phyloP scores from a whole-genome alignment of 2,113 vertebrate genomes.

The Vanacampus margaritifer region DNA sequence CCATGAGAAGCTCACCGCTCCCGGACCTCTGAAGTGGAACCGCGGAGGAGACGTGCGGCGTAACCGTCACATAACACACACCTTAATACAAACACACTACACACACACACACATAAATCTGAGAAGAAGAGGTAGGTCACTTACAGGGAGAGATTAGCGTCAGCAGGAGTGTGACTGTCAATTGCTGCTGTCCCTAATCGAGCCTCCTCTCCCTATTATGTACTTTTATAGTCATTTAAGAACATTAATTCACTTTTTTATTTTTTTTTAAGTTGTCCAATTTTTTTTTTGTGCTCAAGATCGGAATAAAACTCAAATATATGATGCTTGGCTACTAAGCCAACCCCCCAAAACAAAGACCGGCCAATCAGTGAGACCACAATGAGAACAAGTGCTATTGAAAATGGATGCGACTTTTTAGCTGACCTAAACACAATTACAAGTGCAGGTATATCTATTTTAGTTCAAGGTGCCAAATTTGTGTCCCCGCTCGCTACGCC shows the following conservation, averaged over 20 bases:
- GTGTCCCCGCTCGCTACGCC: slow-evolving; percentile 65
- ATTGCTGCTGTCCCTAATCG: slow-evolving; percentile 43
- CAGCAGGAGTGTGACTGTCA: slow-evolving; percentile 56
- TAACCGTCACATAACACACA: slow-evolving; percentile 40
- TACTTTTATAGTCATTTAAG: slow-evolving; percentile 15
- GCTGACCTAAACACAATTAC: slow-evolving; percentile 1
- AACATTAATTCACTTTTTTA: not conserved
- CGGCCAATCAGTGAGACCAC: not conserved
- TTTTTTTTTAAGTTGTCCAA: not conserved
- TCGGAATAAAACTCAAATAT: not conserved
- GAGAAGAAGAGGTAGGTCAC: slow-evolving; percentile 60
- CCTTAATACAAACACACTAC: slow-evolving; percentile 30
- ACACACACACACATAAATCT: slow-evolving; percentile 39
- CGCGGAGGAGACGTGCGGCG: slow-evolving; percentile 53
- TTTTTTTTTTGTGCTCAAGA: not conserved
- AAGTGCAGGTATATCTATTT: not conserved
- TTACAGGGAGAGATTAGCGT: slow-evolving; percentile 66
- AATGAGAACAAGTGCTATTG: not conserved
- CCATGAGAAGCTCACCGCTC: slow-evolving; percentile 70
- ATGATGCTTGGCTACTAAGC: not conserved
- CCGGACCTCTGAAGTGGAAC: slow-evolving; percentile 68
- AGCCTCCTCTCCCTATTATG: slow-evolving; percentile 26
- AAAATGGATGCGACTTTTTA: not conserved
- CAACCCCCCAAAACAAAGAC: no score
- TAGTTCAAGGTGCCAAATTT: slow-evolving; percentile 58